Percentiles rank a stretch among this genome's conserved stretches.
Conservation (phyloP, 92 coral and sea anemone species). For the Meandrina meandrites region DNA sequence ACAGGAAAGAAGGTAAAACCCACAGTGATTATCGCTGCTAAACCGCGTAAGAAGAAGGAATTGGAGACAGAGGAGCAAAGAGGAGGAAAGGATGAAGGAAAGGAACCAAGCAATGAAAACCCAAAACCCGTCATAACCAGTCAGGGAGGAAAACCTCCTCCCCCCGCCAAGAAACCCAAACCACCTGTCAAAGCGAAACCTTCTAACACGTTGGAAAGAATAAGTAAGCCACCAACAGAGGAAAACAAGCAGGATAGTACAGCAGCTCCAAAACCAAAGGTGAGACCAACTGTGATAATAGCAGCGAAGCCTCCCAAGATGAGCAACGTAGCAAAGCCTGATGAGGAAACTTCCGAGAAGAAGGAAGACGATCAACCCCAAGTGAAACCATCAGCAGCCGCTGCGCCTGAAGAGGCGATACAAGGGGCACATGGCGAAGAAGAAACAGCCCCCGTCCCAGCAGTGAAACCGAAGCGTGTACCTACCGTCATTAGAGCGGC, state of each 20-base stretch:
- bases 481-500: constrained; percentile 54
- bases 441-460: constrained; percentile 14
- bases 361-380: constrained; percentile 23
- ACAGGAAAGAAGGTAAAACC: constrained; percentile 48
- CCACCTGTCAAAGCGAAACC: constrained; percentile 45
- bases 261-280: constrained; percentile 29
- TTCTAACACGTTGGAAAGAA: not conserved
- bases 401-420: not conserved
- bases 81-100: not conserved
- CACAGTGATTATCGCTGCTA: constrained; percentile 49
- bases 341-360: constrained; percentile 9
- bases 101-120: not conserved
- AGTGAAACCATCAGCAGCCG: constrained; percentile 13
- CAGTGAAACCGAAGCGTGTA: constrained; percentile 37
- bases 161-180: constrained; percentile 53
- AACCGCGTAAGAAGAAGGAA: constrained; percentile 17
- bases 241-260: not conserved
- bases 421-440: constrained; percentile 11
- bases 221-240: not conserved
- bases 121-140: not conserved
- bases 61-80: not conserved
- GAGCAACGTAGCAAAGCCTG: constrained; percentile 13
- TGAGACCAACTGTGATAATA: constrained; percentile 55
- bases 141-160: constrained; percentile 40
- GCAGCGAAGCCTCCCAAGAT: constrained; percentile 35